Evolutionary conservation across 2,888 invertebrate genomes (phyloP).

Genomic region (Calameuta idolon): DNA sequence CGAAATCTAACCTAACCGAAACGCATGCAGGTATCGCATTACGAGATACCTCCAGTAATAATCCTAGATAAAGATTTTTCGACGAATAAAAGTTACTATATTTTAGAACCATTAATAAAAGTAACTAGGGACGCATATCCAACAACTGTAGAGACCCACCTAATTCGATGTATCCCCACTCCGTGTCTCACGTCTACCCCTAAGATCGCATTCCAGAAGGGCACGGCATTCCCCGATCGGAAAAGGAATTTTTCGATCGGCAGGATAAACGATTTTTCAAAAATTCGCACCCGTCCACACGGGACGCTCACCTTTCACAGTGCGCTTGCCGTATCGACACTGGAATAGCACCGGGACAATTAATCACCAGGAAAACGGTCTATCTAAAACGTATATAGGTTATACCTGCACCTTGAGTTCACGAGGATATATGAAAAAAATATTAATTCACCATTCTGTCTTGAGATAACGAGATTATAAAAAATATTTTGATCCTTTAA

Average conservation of each 20-base stretch:
- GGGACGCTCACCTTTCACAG: constrained; percentile 29
- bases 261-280: constrained; percentile 23
- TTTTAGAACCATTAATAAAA: neutral
- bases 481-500: neutral
- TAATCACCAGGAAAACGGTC: constrained; percentile 59
- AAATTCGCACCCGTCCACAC: constrained; percentile 27
- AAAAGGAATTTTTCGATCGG: constrained; percentile 1
- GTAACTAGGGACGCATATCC: neutral
- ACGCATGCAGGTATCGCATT: neutral
- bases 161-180: neutral
- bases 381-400: neutral
- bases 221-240: neutral
- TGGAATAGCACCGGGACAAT: constrained; percentile 56
- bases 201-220: neutral
- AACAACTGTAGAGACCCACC: neutral
- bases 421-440: neutral
- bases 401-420: neutral
- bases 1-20: constrained; percentile 4
- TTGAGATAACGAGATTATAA: neutral
- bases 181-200: neutral
- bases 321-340: constrained; percentile 42
- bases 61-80: neutral
- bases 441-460: neutral
- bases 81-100: neutral
- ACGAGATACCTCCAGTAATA: neutral